Base-by-base conservation (phyloP, 2,797 vertebrate genomes). In the Nasua narica region DNA sequence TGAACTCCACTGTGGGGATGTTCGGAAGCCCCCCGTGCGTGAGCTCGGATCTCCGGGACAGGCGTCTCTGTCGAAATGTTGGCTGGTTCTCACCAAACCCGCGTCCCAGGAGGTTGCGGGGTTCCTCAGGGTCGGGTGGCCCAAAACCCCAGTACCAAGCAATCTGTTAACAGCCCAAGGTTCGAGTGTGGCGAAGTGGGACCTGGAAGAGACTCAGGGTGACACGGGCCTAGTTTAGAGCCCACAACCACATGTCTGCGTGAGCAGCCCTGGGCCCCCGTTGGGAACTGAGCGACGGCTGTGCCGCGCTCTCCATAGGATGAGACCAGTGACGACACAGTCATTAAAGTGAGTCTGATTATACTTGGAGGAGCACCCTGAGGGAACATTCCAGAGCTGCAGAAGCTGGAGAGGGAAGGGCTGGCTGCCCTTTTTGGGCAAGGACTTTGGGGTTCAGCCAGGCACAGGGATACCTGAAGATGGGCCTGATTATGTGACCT, bases 361-460 rank as follows among this genome's bases (percentile, higher is more conserved):
- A 46, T 27, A 54, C 2, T 15, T 1, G 0, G 43, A 76, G 21
- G 86, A 74, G 21, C 12, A 16, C 35, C 35, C 13, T 2, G 46
- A 29, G 89, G 43, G 50, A 50, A 67, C 35, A 8, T 37, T 70
- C 29, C 4, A 23, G 27, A 81, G 72, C 27, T 9, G 16, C 58
- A 95, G 74, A 81, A 58, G 88, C 40, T 9, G 25, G 7, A n/a
- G 10, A 67, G 18, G 32, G 46, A 19, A 89, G 10, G 46, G 18
- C 35, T 43, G 35, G 14, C 54, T 58, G n/a, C 43, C 82, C 25
- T 90, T 60, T 58, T 13, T 1, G 2, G 50, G 46, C 37, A 46
- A 86, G 54, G 67, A 29, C 46, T 94, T n/a, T 40, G 82, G 48
- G 43, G 43, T 84, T 65, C 7, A 77, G 37, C 50, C 87, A 87